Evolutionary conservation across 2,888 invertebrate species (phyloP).

Genomic region (Subacronicta megacephala): DNA sequence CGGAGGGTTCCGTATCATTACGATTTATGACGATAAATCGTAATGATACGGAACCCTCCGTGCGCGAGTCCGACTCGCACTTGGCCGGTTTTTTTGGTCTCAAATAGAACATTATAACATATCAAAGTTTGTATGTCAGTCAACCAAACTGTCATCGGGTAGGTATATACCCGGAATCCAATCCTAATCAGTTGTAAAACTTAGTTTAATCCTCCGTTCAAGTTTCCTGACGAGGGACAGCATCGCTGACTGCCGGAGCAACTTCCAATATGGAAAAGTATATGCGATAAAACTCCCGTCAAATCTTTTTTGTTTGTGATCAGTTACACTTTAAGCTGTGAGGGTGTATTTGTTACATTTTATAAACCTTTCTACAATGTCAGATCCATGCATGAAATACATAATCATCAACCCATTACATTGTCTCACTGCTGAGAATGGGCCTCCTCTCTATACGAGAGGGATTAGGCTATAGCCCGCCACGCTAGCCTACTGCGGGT

Average conservation of each 20-base stretch:
- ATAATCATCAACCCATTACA: too few species aligned
- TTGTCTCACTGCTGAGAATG: too few species aligned
- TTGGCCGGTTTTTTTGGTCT: too few species aligned
- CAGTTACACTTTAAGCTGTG: constrained; percentile 53
- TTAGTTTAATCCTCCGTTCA: constrained; percentile 56
- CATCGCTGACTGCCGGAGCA: constrained; percentile 35
- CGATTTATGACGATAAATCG: too few species aligned
- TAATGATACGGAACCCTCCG: too few species aligned
- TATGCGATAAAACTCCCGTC: constrained; percentile 51
- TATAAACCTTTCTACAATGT: not conserved
- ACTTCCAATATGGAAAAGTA: constrained; percentile 58
- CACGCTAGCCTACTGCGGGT: too few species aligned
- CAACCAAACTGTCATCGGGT: constrained; percentile 34
- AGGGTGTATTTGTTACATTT: constrained; percentile 29
- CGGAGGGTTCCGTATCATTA: too few species aligned
- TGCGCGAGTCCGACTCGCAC: too few species aligned
- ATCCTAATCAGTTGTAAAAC: constrained; percentile 48
- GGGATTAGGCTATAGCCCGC: too few species aligned
- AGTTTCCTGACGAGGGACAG: constrained; percentile 53
- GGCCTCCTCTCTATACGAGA: too few species aligned
- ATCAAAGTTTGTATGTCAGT: constrained; percentile 25
- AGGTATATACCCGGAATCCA: constrained; percentile 25
- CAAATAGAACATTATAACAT: too few species aligned
- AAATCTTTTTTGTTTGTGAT: constrained; percentile 59
- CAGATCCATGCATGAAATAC: too few species aligned